A percentile compares a stretch with the other conserved stretches of the same genome.
These are phyloP conservation scores for Notothenia rossii DNA, from an alignment of 2,113 vertebrate species.

Conservation along the genomic window DNA sequence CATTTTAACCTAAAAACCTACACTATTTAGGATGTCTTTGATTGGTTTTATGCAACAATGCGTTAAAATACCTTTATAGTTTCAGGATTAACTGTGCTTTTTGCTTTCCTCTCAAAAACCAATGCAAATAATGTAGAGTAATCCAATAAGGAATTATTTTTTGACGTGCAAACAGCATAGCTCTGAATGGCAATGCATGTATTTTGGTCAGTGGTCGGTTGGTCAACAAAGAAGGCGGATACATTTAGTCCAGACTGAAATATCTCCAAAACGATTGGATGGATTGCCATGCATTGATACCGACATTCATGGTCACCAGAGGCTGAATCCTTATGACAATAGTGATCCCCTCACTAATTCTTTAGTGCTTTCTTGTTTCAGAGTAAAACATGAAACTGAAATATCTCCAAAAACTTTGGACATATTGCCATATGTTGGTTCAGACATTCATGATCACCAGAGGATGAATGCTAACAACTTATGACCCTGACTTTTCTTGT, in stretches of 20 bases:
- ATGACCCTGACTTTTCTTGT: neutral
- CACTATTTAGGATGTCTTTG: neutral
- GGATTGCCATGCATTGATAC: too few relatives aligned
- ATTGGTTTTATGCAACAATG: neutral
- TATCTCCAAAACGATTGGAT: neutral
- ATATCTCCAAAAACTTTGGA: too few relatives aligned
- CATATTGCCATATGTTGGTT: too few relatives aligned
- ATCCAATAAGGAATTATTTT: neutral
- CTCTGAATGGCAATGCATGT: neutral
- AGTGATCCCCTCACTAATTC: neutral
- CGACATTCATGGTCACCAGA: neutral
- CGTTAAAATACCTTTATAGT: neutral
- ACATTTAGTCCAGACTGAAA: neutral
- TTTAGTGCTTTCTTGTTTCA: neutral
- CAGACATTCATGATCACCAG: neutral
- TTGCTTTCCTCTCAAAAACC: neutral
- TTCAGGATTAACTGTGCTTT: neutral
- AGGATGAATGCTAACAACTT: neutral
- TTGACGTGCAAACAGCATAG: neutral
- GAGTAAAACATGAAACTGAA: neutral
- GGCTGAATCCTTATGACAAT: neutral
- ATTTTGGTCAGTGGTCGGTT: too few relatives aligned
- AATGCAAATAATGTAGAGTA: neutral
- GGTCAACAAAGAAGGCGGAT: neutral
- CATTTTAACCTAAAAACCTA: neutral